Evolutionary conservation across 2,113 vertebrate species (phyloP).

Genomic region (Leiothrix lutea): DNA sequence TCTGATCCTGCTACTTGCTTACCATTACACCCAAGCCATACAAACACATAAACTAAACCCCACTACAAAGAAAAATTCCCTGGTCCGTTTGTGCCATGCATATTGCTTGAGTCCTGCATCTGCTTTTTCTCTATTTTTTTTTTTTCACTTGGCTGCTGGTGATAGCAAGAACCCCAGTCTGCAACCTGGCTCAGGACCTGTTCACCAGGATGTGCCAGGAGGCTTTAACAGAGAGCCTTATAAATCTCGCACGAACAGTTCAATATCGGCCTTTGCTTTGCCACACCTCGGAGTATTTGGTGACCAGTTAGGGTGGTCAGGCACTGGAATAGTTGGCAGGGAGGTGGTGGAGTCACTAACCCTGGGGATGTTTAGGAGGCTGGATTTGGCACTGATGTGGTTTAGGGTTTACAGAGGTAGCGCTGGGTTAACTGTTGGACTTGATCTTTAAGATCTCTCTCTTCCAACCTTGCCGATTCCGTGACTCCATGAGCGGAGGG

Average conservation of each 20-base stretch:
- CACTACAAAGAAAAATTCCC: neutral
- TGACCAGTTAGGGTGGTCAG: neutral
- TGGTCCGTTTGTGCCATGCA: rapidly evolving
- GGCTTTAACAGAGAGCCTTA: neutral
- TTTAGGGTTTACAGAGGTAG: neutral
- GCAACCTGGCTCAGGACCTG: rapidly evolving
- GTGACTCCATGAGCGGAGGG: rapidly evolving
- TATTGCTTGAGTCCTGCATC: rapidly evolving
- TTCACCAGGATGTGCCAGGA: neutral
- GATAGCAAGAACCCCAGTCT: neutral
- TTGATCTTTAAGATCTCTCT: neutral
- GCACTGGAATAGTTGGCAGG: neutral
- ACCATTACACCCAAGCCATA: neutral
- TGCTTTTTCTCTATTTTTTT: neutral
- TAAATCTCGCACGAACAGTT: rapidly evolving
- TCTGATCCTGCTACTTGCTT: neutral
- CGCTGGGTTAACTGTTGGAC: neutral
- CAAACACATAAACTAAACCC: neutral
- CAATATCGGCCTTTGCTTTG: rapidly evolving
- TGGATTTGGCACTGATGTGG: neutral
- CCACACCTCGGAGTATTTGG: rapidly evolving
- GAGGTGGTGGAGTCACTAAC: neutral
- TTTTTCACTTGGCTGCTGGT: neutral
- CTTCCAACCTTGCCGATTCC: neutral
- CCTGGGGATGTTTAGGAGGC: too few relatives aligned